Evolutionary conservation across 2,113 vertebrate species (phyloP), one percentile per base, ranked within the genome.

Genomic region (Dasypus novemcinctus): DNA sequence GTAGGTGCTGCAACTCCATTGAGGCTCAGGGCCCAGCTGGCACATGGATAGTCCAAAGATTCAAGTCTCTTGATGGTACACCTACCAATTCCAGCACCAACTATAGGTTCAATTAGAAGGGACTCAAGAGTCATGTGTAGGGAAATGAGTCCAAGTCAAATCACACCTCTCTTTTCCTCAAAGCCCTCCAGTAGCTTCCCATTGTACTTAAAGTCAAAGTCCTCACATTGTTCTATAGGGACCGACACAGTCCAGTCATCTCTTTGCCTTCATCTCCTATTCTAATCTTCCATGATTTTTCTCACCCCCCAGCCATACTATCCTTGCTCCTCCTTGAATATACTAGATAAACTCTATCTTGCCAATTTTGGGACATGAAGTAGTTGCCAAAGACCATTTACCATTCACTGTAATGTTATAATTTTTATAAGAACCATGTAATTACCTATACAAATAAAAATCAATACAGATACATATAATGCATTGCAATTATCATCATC

Each of bases 391-490:
- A 68, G 33, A 36, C 20, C 66, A 20, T 68, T n/a, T 68, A 14
- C 33, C 33, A 71, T 46, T 36, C 57, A 71, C n/a, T 81, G 11
- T 38, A 64, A 64, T 36, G 46, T 21, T 94, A 71, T 57, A 71
- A 46, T 63, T 78, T 91, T 83, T 61, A 91, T 3, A 76, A 57
- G 61, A 84, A 76, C 54, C 36, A 54, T 78, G 33, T 43, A 81
- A 86, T 88, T 88, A 71, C 69, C 38, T 21, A 78, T 81, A 21
- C 27, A 76, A 87, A 87, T 83, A 87, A 82, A 82, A 83, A 25
- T 76, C n/a, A 69, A 31, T 63, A 49, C 6, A 76, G 76, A 87
- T 54, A 21, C 17, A 83, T 87, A 54, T 3, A 64, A 20, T 87
- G 91, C 46, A 87, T 83, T 59, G 54, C 27, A 75, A 43, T 87